Conservation (phyloP, 2,113 vertebrate species). For the Podarcis raffonei region DNA sequence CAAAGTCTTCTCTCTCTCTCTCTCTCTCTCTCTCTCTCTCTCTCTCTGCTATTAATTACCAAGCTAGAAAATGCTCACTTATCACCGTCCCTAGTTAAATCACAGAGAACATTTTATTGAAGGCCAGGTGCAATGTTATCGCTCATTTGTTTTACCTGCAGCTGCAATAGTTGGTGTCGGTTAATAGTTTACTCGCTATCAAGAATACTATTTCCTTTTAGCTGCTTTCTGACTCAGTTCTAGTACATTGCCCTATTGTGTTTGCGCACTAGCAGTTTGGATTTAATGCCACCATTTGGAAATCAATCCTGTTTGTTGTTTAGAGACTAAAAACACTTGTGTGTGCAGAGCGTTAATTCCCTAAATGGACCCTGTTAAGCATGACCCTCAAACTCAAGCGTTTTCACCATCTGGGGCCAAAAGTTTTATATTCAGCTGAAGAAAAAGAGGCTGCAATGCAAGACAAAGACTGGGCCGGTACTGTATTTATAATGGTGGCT, state of each 20-base stretch:
- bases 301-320: background rate
- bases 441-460: background rate
- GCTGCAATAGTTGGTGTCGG: slow-evolving; percentile 80
- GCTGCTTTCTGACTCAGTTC: slow-evolving; percentile 56
- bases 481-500: background rate
- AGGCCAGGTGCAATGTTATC: slow-evolving; percentile 83
- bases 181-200: slow-evolving; percentile 75
- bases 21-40: background rate
- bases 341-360: background rate
- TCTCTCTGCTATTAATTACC: slow-evolving; percentile 58
- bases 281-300: slow-evolving; percentile 38
- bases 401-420: background rate
- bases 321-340: slow-evolving; percentile 18
- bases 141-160: slow-evolving; percentile 66
- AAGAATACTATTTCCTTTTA: slow-evolving; percentile 69
- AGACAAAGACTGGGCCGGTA: background rate
- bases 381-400: background rate
- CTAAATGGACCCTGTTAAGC: background rate
- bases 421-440: background rate
- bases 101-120: slow-evolving; percentile 75
- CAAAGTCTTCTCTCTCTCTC: slow-evolving; percentile 38
- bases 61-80: slow-evolving; percentile 38
- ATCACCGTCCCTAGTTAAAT: slow-evolving; percentile 49
- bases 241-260: slow-evolving; percentile 45
- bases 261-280: slow-evolving; percentile 40